Base-by-base conservation (phyloP, 1,140 invertebrate genomes). In the Lepidotrigona ventralis region DNA sequence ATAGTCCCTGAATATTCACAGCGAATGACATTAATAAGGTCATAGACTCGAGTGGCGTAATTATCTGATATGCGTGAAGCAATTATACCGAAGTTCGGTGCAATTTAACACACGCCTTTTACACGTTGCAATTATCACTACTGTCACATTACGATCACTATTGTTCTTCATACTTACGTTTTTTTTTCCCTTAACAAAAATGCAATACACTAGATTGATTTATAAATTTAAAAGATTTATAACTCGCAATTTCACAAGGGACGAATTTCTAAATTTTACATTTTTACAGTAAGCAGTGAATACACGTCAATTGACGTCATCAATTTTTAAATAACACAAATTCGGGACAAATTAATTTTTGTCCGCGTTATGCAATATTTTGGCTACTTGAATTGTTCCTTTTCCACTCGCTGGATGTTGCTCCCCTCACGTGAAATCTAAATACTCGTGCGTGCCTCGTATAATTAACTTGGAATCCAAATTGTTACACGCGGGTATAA, bases 21-120 rank as follows among this genome's bases (percentile, higher is more conserved):
- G 33, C 68, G 68, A 71, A 71, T 79, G 68, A 46, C 66, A 71
- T 79, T 79, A 71, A 79, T 79, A 79, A 79, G 64, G 77, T 23
- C 51, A 58, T 70, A 71, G 51, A 79, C 29, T 71, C 68, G 68
- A 79, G 78, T 26, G 58, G 29, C 53, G 78, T 71, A 79, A 70
- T 79, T 79, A 79, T 60, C 68, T 56, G 78, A 58, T 71, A 79
- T 33, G 53, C 53, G 68, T 79, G 64, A 46, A 79, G 51, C 77
- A 71, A 79, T 70, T 71, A 79, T 70, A 29, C 19, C 6, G 21
- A 51, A 60, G 66, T 71, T 79, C 26, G 1, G 29, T 19, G 29
- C 33, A 60, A 71, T 71, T 79, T 26, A 39, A 60, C 68, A 29
- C 29, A 5, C 39, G 23, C 11, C 76, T 66, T 66, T 68, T 54